These are phyloP conservation scores for Phymanthus crucifer DNA, from an alignment of 92 coral and sea anemone species.

Conservation along the genomic window DNA sequence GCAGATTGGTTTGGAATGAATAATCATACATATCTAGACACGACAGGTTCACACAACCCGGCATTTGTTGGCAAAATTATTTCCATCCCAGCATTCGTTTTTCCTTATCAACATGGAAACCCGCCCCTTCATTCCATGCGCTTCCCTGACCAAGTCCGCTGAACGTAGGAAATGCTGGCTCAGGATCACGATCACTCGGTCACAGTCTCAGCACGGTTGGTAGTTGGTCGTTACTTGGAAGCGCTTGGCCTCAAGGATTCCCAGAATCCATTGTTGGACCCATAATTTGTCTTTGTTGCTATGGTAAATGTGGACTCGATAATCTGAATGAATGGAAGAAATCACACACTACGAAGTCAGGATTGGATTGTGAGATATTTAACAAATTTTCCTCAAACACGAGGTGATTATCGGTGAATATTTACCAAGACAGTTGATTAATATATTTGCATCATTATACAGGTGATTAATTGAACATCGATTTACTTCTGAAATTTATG, in stretches of 20 bases:
- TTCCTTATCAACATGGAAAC: constrained; percentile 27
- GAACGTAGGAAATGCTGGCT: constrained; percentile 32
- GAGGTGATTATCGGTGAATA: too few relatives aligned
- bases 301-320: constrained; percentile 71
- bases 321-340: constrained; percentile 53
- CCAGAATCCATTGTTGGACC: constrained; percentile 69
- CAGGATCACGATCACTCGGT: constrained; percentile 53
- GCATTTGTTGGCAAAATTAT: constrained; percentile 18
- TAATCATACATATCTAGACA: constrained; percentile 37
- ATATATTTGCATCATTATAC: too few relatives aligned
- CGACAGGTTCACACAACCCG: constrained; percentile 39
- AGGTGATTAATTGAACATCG: too few relatives aligned
- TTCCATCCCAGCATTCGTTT: constrained; percentile 20
- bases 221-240: constrained; percentile 57
- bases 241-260: constrained; percentile 66
- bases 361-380: too few relatives aligned
- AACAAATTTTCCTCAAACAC: not conserved
- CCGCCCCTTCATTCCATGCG: constrained; percentile 25
- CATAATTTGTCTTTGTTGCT: constrained; percentile 59
- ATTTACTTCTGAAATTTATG: too few relatives aligned
- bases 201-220: constrained; percentile 35
- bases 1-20: constrained; percentile 42
- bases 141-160: constrained; percentile 3
- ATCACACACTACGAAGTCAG: not conserved
- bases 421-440: too few relatives aligned